phyloP scores from a whole-genome alignment of 2,113 vertebrate species.

The Bubalus kerabau region DNA sequence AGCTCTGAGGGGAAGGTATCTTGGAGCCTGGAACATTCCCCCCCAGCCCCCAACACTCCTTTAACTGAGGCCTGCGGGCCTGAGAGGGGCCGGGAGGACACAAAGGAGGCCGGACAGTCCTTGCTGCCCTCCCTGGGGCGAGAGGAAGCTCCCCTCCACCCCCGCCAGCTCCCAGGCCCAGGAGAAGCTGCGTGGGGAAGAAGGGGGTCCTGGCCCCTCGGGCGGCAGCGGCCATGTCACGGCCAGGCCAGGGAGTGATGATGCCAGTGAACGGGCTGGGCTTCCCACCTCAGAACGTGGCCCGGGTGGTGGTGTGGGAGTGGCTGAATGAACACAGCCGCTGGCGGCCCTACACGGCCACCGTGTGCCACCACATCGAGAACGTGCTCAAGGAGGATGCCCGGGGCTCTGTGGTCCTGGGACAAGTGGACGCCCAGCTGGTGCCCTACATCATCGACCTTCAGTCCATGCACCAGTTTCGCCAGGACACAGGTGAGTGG shows the following conservation, averaged over 20 bases:
- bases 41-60: background rate
- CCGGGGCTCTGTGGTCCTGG: slow-evolving; percentile 90
- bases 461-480: slow-evolving; percentile 98
- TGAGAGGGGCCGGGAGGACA: background rate
- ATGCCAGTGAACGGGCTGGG: slow-evolving; percentile 79
- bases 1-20: background rate
- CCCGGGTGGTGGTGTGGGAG: slow-evolving; percentile 97
- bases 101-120: background rate
- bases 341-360: slow-evolving; percentile 93
- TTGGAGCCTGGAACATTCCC: background rate
- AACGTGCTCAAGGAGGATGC: slow-evolving; percentile 91
- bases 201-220: slow-evolving; percentile 30
- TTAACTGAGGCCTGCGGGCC: slow-evolving; percentile 10
- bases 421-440: slow-evolving; percentile 92
- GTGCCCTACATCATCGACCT: slow-evolving; percentile 95
- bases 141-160: background rate
- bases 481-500: slow-evolving; percentile 95
- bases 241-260: slow-evolving; percentile 76
- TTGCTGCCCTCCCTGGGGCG: background rate
- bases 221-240: slow-evolving; percentile 70
- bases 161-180: background rate
- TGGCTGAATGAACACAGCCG: slow-evolving; percentile 96
- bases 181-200: background rate
- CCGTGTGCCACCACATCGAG: slow-evolving; percentile 96
- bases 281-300: slow-evolving; percentile 91